These are phyloP conservation scores for Helicoverpa assulta DNA, from an alignment of 2,888 invertebrate genomes.

Conservation along the genomic window DNA sequence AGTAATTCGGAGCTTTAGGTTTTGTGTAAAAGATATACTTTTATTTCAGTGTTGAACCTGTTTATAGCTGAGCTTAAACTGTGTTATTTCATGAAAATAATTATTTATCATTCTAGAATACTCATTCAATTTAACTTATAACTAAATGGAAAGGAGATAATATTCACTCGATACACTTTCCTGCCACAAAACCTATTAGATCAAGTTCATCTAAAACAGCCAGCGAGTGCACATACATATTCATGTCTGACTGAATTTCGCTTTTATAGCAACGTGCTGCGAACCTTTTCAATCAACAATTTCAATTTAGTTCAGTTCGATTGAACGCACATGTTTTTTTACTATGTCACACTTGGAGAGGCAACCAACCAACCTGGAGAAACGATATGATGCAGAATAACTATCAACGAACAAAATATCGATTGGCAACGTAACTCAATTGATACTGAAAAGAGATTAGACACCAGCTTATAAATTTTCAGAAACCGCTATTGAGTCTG, in stretches of 20 bases:
- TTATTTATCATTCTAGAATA: no score
- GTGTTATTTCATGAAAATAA: no score
- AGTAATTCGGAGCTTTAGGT: no score
- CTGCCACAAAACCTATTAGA: constrained; percentile 38
- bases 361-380: constrained; percentile 31
- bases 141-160: neutral
- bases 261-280: constrained; percentile 47
- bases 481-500: no score
- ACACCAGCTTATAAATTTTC: neutral
- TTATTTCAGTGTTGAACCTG: no score
- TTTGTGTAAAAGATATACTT: no score
- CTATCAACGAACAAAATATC: constrained; percentile 27
- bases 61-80: no score
- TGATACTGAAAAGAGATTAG: neutral
- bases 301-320: constrained; percentile 61
- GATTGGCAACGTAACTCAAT: constrained; percentile 11
- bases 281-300: constrained; percentile 63
- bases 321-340: constrained; percentile 52
- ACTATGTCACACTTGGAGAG: constrained; percentile 42
- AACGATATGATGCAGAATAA: constrained; percentile 35
- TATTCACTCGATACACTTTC: constrained; percentile 1
- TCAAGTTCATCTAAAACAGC: constrained; percentile 41
- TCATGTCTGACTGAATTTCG: constrained; percentile 55
- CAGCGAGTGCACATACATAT: constrained; percentile 53
- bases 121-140: neutral